Evolutionary conservation across 2,113 vertebrate genomes (phyloP), one percentile per base, ranked within the genome.

Genomic region (Dipodomys ordii): DNA sequence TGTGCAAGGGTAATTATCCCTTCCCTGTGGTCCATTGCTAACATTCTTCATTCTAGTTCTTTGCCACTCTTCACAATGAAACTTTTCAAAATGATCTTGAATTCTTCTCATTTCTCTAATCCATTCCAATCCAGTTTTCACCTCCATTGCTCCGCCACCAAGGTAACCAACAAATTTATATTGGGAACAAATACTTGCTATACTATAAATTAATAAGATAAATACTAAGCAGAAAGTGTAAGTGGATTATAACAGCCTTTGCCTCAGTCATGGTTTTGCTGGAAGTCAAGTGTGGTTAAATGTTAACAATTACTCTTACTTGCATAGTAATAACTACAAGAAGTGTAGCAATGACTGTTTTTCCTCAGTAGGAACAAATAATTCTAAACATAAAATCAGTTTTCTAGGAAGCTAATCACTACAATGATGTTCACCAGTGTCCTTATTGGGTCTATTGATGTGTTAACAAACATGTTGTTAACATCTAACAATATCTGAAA

Each of bases 401-500:
- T 94, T 85, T 86, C 83, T 79, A 67, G 35, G 65, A 94, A 78
- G 32, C 11, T 25, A 79, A 83, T 69, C 7, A 30, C 39, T 32
- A 25, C 18, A 35, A 15, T 0, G 18, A 57, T 82, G 77, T 90
- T 77, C 35, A 72, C 15, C 9, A 62, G 4, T 46, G 7, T 65
- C 19, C 20, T 74, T 73, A 90, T 85, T 88, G 79, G 90, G 46
- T 49, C 60, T 92, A 16, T 46, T 65, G 53, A 78, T 85, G 25
- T 77, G 25, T 64, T 49, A 69, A 76, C 1, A 87, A 90, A 44
- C 18, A 68, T 83, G 73, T 92, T 94, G 39, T 85, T 92, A 82
- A 81, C 79, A 90, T 92, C 79, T 68, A 65, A 88, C n/a, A 82
- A 35, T 49, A 94, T 92, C 35, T 11, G 87, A 84, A 67, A 92